Conservation (phyloP, 1,140 invertebrate genomes). For the Lethrus apterus region DNA sequence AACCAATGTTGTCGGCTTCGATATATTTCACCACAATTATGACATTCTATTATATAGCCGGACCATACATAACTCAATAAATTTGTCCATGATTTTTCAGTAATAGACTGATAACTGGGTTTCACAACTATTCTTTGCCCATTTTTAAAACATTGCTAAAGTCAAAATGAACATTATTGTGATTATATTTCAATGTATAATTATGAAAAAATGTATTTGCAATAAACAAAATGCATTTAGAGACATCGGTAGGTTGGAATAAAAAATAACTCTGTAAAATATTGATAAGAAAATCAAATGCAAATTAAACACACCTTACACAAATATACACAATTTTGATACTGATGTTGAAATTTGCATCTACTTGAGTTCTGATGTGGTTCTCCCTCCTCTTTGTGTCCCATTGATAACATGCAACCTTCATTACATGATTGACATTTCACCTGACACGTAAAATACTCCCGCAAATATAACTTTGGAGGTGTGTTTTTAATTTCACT, state of each 20-base stretch:
- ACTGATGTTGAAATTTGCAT: conserved; percentile 69
- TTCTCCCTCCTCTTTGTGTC: conserved; percentile 62
- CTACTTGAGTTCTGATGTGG: conserved; percentile 49
- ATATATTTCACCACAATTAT: conserved; percentile 75
- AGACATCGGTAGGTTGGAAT: too few species aligned
- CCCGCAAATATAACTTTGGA: conserved; percentile 64
- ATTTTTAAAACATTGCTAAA: conserved; percentile 47
- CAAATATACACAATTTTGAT: conserved; percentile 67
- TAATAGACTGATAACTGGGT: conserved; percentile 50
- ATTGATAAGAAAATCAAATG: conserved; percentile 10
- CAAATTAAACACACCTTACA: conserved; percentile 58
- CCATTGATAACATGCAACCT: conserved; percentile 69
- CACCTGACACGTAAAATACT: conserved; percentile 71
- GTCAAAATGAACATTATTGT: too few species aligned
- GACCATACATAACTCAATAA: conserved; percentile 74
- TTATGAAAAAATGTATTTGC: too few species aligned
- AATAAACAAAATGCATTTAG: conserved; percentile 12
- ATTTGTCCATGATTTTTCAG: conserved; percentile 62
- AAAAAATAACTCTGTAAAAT: too few species aligned
- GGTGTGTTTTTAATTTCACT: conserved; percentile 56
- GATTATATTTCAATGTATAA: too few species aligned
- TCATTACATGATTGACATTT: conserved; percentile 65
- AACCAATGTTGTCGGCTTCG: conserved; percentile 78
- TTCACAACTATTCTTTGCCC: conserved; percentile 58
- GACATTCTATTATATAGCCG: conserved; percentile 74